phyloP scores from a whole-genome alignment of 1,140 invertebrate genomes.

The Drosophila seguyi region DNA sequence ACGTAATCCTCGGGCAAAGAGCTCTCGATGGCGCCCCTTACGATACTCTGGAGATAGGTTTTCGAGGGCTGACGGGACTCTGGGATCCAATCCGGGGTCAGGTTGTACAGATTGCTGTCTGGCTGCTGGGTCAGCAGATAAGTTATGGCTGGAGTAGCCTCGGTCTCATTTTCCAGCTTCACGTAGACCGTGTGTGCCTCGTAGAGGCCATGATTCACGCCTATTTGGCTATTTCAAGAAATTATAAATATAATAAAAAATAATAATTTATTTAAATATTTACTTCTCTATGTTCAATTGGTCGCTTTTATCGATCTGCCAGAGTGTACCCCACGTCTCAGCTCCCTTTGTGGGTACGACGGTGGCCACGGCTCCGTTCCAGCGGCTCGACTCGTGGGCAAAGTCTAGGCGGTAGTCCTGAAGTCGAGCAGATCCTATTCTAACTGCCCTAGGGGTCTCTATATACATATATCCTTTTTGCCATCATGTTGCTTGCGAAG shows the following conservation, averaged over 20 bases:
- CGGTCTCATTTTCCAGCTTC: slow-evolving; percentile 5
- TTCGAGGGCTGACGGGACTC: slow-evolving; percentile 62
- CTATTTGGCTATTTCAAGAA: slow-evolving; percentile 57
- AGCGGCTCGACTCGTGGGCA: slow-evolving; percentile 25
- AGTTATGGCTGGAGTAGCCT: slow-evolving; percentile 36
- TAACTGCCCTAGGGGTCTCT: slow-evolving; percentile 49
- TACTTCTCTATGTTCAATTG: slow-evolving; percentile 65
- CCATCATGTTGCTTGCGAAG: slow-evolving; percentile 67
- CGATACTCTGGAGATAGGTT: slow-evolving; percentile 72
- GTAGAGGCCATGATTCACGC: slow-evolving; percentile 53
- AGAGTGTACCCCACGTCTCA: slow-evolving; percentile 63
- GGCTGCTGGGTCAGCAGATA: slow-evolving; percentile 68
- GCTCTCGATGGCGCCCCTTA: slow-evolving; percentile 72
- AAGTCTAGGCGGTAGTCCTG: slow-evolving; percentile 71
- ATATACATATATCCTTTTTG: slow-evolving; percentile 70
- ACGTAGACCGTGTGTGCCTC: slow-evolving; percentile 50
- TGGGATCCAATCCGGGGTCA: slow-evolving; percentile 24
- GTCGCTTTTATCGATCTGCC: slow-evolving; percentile 64
- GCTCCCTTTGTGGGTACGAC: slow-evolving; percentile 60
- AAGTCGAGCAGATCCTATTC: slow-evolving; percentile 43
- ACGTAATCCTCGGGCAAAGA: slow-evolving; percentile 65
- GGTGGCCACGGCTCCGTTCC: slow-evolving; percentile 69
- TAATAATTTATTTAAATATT: background rate
- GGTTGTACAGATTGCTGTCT: slow-evolving; percentile 30
- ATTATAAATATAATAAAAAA: background rate